phyloP scores from a whole-genome alignment of 1,140 invertebrate species.

The Portunus trituberculatus region DNA sequence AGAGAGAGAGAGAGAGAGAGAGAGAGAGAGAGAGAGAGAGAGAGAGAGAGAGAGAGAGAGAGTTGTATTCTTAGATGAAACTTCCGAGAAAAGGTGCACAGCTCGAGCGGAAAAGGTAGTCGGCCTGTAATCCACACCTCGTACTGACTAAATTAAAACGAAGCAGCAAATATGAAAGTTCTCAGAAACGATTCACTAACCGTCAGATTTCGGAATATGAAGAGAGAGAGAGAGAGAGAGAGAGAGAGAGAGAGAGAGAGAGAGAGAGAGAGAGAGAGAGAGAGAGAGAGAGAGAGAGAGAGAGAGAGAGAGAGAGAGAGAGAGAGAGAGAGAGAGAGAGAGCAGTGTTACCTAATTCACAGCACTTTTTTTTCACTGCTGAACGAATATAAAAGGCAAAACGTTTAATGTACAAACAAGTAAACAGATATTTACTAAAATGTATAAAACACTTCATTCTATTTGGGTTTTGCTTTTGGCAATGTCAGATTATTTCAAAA shows the following conservation, averaged over 20 bases:
- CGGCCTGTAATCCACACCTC: not conserved
- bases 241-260: no score
- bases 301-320: no score
- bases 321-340: no score
- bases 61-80: not conserved
- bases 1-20: not conserved
- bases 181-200: not conserved
- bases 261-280: no score
- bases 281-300: no score
- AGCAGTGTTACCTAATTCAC: not conserved
- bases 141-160: not conserved
- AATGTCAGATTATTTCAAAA: no score
- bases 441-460: no score
- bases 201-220: not conserved
- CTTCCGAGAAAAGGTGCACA: not conserved
- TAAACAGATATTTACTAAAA: not conserved
- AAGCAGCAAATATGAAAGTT: not conserved
- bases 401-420: not conserved
- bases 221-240: no score
- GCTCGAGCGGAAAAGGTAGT: not conserved
- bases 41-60: not conserved
- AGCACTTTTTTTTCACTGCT: not conserved
- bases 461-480: no score
- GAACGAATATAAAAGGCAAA: not conserved
- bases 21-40: not conserved